Conservation (phyloP, 1,140 invertebrate genomes). For the Dendroctonus valens region DNA sequence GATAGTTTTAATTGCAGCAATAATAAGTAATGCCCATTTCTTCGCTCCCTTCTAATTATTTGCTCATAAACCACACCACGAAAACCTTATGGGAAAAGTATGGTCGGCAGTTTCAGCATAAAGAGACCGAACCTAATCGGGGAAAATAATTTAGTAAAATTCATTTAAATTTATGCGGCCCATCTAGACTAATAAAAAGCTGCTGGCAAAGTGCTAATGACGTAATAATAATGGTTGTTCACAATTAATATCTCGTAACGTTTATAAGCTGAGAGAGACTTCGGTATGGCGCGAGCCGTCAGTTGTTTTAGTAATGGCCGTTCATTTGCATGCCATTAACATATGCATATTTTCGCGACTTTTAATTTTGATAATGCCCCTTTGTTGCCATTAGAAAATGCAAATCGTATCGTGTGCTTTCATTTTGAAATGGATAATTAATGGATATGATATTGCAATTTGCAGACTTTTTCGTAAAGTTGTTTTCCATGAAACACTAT, state of each 20-base stretch:
- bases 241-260: slow-evolving; percentile 49
- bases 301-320: slow-evolving; percentile 34
- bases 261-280: slow-evolving; percentile 34
- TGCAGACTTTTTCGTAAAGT: not conserved
- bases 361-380: slow-evolving; percentile 31
- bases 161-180: slow-evolving; percentile 47
- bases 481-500: too few species aligned
- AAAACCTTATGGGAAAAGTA: slow-evolving; percentile 5
- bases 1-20: not conserved
- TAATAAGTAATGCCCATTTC: slow-evolving; percentile 12
- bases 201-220: slow-evolving; percentile 47
- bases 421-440: slow-evolving; percentile 13
- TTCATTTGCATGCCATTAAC: slow-evolving; percentile 32
- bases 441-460: slow-evolving; percentile 5
- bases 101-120: slow-evolving; percentile 14
- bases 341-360: slow-evolving; percentile 32
- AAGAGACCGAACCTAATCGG: slow-evolving; percentile 21
- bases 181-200: slow-evolving; percentile 44
- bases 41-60: slow-evolving; percentile 14
- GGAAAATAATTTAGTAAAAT: slow-evolving; percentile 37
- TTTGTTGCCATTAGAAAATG: slow-evolving; percentile 31
- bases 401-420: slow-evolving; percentile 15
- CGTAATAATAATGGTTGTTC: slow-evolving; percentile 49
- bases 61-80: slow-evolving; percentile 15
- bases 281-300: slow-evolving; percentile 37